Evolutionary conservation across 2,113 vertebrate species (phyloP).

Genomic region (Sander vitreus): DNA sequence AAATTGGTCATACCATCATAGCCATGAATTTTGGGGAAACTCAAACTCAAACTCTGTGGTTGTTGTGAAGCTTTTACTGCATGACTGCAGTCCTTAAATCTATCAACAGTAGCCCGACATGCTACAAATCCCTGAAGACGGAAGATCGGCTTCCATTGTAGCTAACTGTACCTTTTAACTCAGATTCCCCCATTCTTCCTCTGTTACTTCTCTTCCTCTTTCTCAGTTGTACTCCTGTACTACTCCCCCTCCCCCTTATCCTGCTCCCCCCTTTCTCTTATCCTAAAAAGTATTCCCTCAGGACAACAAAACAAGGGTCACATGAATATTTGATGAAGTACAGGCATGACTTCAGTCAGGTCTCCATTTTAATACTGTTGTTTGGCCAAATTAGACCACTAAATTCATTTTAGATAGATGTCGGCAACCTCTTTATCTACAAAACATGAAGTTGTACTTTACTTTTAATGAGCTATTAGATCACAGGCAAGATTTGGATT

Average conservation of each 20-base stretch:
- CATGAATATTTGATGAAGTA: constrained; percentile 65
- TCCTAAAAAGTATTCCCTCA: constrained; percentile 51
- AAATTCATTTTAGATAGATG: constrained; percentile 1
- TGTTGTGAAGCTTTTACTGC: not conserved
- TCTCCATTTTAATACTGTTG: constrained; percentile 32
- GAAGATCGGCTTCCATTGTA: not conserved
- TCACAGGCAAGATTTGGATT: not conserved
- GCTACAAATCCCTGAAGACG: not conserved
- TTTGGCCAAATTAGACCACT: constrained; percentile 13
- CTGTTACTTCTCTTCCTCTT: constrained; percentile 23
- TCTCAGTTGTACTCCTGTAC: constrained; percentile 23
- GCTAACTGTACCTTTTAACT: constrained; percentile 19
- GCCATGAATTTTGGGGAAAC: not conserved
- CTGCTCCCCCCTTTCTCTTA: constrained; percentile 15
- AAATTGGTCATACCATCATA: not conserved
- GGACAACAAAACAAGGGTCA: constrained; percentile 54
- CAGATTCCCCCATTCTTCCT: not conserved
- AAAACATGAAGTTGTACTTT: constrained; percentile 22
- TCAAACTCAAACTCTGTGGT: not conserved
- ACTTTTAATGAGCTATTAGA: constrained; percentile 5
- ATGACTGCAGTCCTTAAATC: not conserved
- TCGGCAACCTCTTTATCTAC: not conserved
- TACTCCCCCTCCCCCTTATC: constrained; percentile 16
- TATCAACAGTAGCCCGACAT: not conserved
- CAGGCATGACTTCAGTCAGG: constrained; percentile 65